phyloP scores from a whole-genome alignment of 2,113 vertebrate genomes.

The Morone saxatilis region DNA sequence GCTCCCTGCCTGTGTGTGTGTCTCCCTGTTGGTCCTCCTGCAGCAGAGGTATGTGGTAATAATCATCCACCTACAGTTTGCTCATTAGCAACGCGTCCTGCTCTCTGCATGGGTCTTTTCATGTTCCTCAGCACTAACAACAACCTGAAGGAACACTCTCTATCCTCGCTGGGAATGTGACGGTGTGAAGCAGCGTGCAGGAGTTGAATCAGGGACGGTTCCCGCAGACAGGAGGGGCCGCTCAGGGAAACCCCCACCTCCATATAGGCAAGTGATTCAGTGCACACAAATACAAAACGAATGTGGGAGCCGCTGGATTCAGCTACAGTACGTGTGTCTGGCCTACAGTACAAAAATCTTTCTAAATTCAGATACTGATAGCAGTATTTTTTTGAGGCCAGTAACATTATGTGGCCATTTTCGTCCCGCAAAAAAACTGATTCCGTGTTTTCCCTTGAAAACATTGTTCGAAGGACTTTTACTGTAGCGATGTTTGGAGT shows the following conservation, averaged over 20 bases:
- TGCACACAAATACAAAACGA: slow-evolving; percentile 1
- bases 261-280: not conserved
- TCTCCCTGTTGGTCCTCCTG: slow-evolving; percentile 47
- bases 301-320: not conserved
- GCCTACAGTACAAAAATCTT: not conserved
- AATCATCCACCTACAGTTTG: slow-evolving; percentile 73
- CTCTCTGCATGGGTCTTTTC: slow-evolving; percentile 69
- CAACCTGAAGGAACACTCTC: slow-evolving; percentile 54
- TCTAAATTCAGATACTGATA: not conserved
- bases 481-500: not conserved
- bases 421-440: not conserved
- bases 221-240: slow-evolving; percentile 24
- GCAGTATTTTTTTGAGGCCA: not conserved
- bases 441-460: not conserved
- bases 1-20: slow-evolving; percentile 14
- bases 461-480: not conserved
- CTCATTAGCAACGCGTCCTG: slow-evolving; percentile 70
- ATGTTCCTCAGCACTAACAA: slow-evolving; percentile 62
- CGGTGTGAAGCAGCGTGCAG: slow-evolving; percentile 21
- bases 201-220: slow-evolving; percentile 52
- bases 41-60: slow-evolving; percentile 71
- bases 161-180: slow-evolving; percentile 29
- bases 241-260: slow-evolving; percentile 40
- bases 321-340: too few species aligned
- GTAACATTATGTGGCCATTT: not conserved